Evolutionary conservation across 2,888 invertebrate genomes (phyloP).

Genomic region (Trachelus troglodyta): DNA sequence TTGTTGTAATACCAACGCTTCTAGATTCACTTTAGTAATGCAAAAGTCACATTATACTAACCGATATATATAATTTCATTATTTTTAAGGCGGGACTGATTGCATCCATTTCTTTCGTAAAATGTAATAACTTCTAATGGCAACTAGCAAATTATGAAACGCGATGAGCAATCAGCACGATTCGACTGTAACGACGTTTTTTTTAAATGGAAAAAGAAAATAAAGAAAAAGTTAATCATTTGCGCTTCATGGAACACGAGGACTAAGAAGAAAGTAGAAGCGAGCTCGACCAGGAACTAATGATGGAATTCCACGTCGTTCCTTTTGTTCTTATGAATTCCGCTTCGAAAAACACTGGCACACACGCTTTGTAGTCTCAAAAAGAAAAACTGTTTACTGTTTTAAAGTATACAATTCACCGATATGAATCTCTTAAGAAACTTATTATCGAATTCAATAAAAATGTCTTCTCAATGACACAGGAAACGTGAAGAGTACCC

Average conservation of each 20-base stretch:
- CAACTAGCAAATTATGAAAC: neutral
- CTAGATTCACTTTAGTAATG: too few species aligned
- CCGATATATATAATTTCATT: neutral
- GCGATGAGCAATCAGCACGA: neutral
- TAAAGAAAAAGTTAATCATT: constrained; percentile 26
- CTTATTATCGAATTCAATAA: too few species aligned
- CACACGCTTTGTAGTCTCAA: too few species aligned
- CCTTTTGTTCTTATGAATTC: constrained; percentile 25
- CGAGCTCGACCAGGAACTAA: constrained; percentile 26
- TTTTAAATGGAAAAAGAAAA: neutral
- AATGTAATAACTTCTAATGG: neutral
- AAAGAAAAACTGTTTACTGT: too few species aligned
- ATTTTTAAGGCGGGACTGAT: neutral
- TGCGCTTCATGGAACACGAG: constrained; percentile 24
- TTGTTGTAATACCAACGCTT: too few species aligned
- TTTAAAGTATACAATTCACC: too few species aligned
- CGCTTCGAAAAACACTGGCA: constrained; percentile 18
- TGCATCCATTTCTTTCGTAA: neutral
- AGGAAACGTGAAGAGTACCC: too few species aligned
- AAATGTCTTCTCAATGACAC: too few species aligned
- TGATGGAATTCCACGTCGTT: constrained; percentile 28
- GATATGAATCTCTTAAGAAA: too few species aligned
- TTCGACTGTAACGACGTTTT: neutral
- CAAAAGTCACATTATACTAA: neutral
- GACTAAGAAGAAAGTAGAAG: constrained; percentile 20